Evolutionary conservation across 2,113 vertebrate species (phyloP).

Genomic region (Verasper variegatus): DNA sequence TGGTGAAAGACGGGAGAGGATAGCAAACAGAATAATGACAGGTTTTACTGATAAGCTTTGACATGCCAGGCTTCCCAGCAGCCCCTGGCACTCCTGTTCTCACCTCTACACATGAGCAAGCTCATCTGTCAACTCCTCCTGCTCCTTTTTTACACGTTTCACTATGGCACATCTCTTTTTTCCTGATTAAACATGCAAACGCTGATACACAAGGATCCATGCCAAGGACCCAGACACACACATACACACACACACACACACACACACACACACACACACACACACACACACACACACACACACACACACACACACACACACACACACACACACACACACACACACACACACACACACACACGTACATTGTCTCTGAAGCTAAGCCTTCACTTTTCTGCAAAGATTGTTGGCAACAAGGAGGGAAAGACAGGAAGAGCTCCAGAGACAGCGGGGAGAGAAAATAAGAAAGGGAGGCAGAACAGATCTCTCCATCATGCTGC

Average conservation of each 20-base stretch:
- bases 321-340: background rate
- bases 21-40: slow-evolving; percentile 20
- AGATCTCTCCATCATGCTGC: slow-evolving; percentile 83
- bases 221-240: slow-evolving; percentile 12
- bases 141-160: slow-evolving; percentile 44
- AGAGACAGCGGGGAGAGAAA: slow-evolving; percentile 23
- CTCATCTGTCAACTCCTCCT: slow-evolving; percentile 25
- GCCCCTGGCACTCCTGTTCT: slow-evolving; percentile 61
- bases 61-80: slow-evolving; percentile 49
- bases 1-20: background rate
- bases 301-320: too few relatives aligned
- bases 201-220: slow-evolving; percentile 34
- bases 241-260: background rate
- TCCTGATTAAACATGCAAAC: slow-evolving; percentile 56
- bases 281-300: too few relatives aligned
- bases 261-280: too few relatives aligned
- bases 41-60: slow-evolving; percentile 46
- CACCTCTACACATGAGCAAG: slow-evolving; percentile 58
- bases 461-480: slow-evolving; percentile 27
- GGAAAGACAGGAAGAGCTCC: slow-evolving; percentile 45
- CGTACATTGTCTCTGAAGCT: slow-evolving; percentile 42
- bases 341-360: too few relatives aligned
- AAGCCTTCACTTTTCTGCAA: slow-evolving; percentile 44
- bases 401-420: slow-evolving; percentile 38
- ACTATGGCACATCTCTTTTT: slow-evolving; percentile 32